phyloP scores from a whole-genome alignment of 2,113 vertebrate species.

The Archilochus colubris region DNA sequence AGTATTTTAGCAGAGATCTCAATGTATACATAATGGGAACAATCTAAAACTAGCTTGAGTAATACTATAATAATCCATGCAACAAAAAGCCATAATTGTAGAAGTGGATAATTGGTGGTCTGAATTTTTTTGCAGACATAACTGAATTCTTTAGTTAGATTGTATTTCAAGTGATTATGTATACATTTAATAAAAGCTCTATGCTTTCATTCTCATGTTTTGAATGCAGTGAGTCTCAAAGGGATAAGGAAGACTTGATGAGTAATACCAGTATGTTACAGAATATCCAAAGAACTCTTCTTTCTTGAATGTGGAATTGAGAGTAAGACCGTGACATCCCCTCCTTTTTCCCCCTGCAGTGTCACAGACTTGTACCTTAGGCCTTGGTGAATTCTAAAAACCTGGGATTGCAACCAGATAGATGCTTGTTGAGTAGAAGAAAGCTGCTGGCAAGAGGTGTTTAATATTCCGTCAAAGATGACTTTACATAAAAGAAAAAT shows the following conservation, averaged over 20 bases:
- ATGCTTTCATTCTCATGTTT: neutral
- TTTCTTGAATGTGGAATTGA: neutral
- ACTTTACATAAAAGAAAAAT: neutral
- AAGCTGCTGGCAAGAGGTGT: neutral
- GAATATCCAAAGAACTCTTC: neutral
- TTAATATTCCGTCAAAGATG: constrained; percentile 1
- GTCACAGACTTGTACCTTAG: neutral
- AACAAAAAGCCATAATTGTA: neutral
- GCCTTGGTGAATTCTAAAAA: neutral
- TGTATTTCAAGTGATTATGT: neutral
- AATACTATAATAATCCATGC: neutral
- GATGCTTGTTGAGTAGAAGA: neutral
- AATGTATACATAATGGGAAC: neutral
- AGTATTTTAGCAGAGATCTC: neutral
- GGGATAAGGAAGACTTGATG: neutral
- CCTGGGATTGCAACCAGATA: neutral
- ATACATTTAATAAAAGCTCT: neutral
- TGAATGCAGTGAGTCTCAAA: neutral
- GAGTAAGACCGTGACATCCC: neutral
- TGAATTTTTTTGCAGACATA: neutral
- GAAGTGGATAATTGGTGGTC: neutral
- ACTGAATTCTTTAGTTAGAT: neutral
- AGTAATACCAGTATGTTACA: neutral
- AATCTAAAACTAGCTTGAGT: neutral
- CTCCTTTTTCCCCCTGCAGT: neutral